phyloP scores from a whole-genome alignment of 1,140 invertebrate genomes.

The Papilio polyxenes region DNA sequence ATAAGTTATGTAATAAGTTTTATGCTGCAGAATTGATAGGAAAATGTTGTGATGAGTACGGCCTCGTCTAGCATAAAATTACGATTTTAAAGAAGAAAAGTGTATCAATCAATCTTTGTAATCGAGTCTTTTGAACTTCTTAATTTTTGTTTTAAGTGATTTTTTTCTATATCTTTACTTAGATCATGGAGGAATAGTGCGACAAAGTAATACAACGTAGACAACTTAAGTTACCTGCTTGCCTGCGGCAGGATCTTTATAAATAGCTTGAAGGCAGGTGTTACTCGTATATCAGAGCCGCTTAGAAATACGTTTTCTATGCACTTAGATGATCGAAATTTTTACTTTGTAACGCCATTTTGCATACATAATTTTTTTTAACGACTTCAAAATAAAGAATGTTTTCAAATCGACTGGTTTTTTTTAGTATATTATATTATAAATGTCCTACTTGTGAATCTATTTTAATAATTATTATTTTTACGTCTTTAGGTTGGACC shows the following conservation, averaged over 20 bases:
- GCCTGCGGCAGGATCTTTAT: constrained; percentile 7
- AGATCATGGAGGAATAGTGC: neutral
- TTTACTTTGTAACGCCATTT: neutral
- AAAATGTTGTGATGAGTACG: too few relatives aligned
- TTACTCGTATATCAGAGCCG: constrained; percentile 9
- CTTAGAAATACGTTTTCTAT: constrained; percentile 19
- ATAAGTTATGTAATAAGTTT: neutral
- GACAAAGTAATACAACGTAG: constrained; percentile 6
- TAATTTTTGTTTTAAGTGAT: too few relatives aligned
- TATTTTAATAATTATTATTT: neutral
- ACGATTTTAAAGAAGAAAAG: too few relatives aligned
- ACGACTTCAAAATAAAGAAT: too few relatives aligned
- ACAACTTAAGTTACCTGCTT: neutral
- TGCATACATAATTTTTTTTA: neutral
- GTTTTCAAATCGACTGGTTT: too few relatives aligned
- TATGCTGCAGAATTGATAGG: too few relatives aligned
- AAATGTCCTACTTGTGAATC: too few relatives aligned
- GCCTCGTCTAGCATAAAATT: too few relatives aligned
- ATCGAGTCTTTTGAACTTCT: too few relatives aligned
- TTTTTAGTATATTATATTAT: too few relatives aligned
- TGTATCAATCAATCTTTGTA: too few relatives aligned
- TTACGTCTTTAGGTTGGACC: neutral
- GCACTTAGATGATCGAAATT: neutral
- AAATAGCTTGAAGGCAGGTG: constrained; percentile 31
- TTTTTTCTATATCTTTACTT: neutral